Evolutionary conservation across 2,113 vertebrate species (phyloP), one percentile per base, ranked within the genome.

Genomic region (Megaleporinus macrocephalus): DNA sequence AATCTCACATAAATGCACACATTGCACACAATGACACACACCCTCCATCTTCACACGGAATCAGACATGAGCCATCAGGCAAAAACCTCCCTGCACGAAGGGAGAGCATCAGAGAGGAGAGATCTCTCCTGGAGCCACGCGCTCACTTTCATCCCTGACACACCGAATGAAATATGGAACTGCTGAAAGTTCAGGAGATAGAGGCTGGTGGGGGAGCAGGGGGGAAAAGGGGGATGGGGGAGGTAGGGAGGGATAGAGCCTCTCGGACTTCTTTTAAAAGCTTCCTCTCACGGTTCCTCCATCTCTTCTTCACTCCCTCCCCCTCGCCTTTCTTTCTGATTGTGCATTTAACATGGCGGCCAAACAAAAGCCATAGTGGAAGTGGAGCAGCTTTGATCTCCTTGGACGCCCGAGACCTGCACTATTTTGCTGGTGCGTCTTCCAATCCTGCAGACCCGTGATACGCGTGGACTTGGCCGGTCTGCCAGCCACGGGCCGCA

Each of bases 111-210:
- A 76, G 72, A 83, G 81, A 82, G 63, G 72, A 83, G 78, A 77
- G 71, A 81, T 73, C 78, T 76, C 81, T 76, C 62, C 73, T 73
- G 68, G 78, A 78, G 79, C 76, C 44, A 47, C 26, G 49, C 12
- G 68, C 75, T 30, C 76, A 49, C 76, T 84, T 86, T 87, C 80
- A 82, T 87, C 76, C 66, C 36, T 12, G n/a, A 80, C 83, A 73
- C 55, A 59, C 70, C 61, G 41, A 82, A 84, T 84, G 66, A 87
- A 87, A 84, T 73, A 79, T 76, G 49, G 59, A 86, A 79, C 76
- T 76, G 79, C 80, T 79, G 47, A 79, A 82, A 59, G 79, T 74
- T 51, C 62, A 47, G 24, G 61, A 74, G 72, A 73, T 63, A 24
- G 51, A 49, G 41, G 41, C 11, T 44, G 41, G 41, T 11, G 10